A percentile compares a stretch with the other conserved stretches of the same genome.
These are phyloP conservation scores for Lepidurus packardi DNA, from an alignment of 1,140 invertebrate species.

Conservation along the genomic window DNA sequence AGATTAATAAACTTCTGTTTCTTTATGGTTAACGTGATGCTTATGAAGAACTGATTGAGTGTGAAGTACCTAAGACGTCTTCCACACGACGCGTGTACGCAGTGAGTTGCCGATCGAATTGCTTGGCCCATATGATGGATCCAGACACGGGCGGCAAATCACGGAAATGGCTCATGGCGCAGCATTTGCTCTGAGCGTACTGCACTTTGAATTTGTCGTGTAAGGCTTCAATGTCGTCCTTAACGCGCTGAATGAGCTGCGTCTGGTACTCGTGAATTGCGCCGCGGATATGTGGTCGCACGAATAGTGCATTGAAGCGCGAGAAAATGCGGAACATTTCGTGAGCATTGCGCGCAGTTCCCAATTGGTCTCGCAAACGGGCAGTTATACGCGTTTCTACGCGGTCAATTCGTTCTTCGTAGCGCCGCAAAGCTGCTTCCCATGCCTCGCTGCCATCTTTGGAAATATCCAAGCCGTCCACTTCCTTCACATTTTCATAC, in stretches of 20 bases:
- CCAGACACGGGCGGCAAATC: constrained; percentile 95
- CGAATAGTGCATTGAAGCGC: constrained; percentile 96
- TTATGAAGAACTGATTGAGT: no score
- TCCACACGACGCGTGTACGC: constrained; percentile 94
- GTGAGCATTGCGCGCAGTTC: constrained; percentile 97
- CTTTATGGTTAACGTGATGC: no score
- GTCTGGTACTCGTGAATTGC: constrained; percentile 99
- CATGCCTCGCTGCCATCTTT: constrained; percentile 94
- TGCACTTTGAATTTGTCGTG: constrained; percentile 98
- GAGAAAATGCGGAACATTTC: constrained; percentile 99
- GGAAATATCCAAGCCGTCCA: constrained; percentile 94
- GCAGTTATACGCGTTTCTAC: constrained; percentile 97
- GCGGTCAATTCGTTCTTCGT: constrained; percentile 94
- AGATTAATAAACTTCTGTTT: neutral
- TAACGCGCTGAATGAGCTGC: constrained; percentile 96
- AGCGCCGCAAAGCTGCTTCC: constrained; percentile 90
- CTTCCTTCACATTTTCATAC: constrained; percentile 98
- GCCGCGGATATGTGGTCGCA: constrained; percentile 94
- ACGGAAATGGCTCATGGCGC: constrained; percentile 77
- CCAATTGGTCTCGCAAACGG: constrained; percentile 90
- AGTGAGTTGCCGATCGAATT: constrained; percentile 96
- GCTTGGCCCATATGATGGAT: constrained; percentile 97
- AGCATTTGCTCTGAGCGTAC: constrained; percentile 88
- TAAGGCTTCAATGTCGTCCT: constrained; percentile 95
- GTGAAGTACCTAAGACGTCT: constrained; percentile 79